Percentiles rank a stretch among this genome's conserved stretches.
Conservation (phyloP, 2,888 invertebrate species). For the Tiliacea citrago region DNA sequence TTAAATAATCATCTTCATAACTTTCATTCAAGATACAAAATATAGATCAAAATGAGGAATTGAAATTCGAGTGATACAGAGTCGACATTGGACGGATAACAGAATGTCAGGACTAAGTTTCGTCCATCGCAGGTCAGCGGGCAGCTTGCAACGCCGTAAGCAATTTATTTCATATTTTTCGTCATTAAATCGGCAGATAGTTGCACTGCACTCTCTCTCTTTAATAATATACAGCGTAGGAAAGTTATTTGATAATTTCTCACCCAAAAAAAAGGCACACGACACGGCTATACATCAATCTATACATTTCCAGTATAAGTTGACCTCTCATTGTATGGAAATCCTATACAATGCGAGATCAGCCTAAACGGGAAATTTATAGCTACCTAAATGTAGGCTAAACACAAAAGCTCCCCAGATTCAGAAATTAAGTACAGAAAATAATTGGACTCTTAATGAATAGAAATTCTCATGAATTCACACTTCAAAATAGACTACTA, state of each 20-base stretch:
- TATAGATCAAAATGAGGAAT: too few species aligned
- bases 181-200: not conserved
- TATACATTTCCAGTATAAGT: too few species aligned
- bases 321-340: too few species aligned
- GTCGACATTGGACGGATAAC: not conserved
- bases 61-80: too few species aligned
- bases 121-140: too few species aligned
- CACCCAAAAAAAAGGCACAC: too few species aligned
- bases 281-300: too few species aligned
- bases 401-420: not conserved
- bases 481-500: slow-evolving; percentile 14
- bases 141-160: not conserved
- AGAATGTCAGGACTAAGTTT: not conserved
- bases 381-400: not conserved
- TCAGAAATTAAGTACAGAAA: not conserved
- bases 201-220: not conserved
- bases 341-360: too few species aligned
- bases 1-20: too few species aligned
- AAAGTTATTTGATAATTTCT: too few species aligned
- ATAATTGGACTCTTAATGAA: slow-evolving; percentile 17
- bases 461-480: slow-evolving; percentile 13
- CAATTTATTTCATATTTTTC: not conserved
- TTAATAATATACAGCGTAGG: not conserved
- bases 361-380: too few species aligned
- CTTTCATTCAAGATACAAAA: too few species aligned